Evolutionary conservation across 2,113 vertebrate species (phyloP), one percentile per base, ranked within the genome.

Genomic region (Fregetta grallaria): DNA sequence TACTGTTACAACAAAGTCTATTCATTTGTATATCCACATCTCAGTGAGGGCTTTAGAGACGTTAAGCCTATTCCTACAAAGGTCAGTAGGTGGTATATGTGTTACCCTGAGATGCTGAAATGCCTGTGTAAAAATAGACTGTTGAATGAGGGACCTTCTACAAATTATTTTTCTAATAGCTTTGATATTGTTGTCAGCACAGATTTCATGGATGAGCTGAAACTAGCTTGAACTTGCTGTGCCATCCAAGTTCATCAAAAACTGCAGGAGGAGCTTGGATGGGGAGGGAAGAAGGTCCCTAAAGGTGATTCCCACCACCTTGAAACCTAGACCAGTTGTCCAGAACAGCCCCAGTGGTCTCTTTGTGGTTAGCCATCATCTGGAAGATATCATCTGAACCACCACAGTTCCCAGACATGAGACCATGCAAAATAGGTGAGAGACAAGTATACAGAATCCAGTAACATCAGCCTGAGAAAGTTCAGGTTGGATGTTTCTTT

Each of bases 331-430:
- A 61, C 27, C 38, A 56, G 88, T 92, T 95, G 75, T 94, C 91
- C 95, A 91, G 86, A 95, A 71, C 53, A 92, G 66, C 32, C 86
- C 36, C 71, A 80, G 70, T 91, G 67, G 56, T 74, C 44, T 93
- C 94, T 95, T 91, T 92, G 67, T 73, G 88, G 61, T 73, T 94
- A 47, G 38, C 32, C 63, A 62, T 95, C 95, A 92, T 94, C 93
- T 97, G 94, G 96, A 97, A 97, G 70, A 96, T 96, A 96, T 96
- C 79, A 81, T 71, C 42, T 49, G 62, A 96, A 79, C 62, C 62
- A 88, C 76, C 77, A 29, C 21, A 67, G 38, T 38, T 94, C 65
- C 76, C 94, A 96, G 92, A 91, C 36, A 29, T 32, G 17, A 92
- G 36, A 77, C 77, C 44, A 49, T 58, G 76, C 62, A 89, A 90